A percentile compares a stretch with the other conserved stretches of the same genome.
Evolutionary conservation across 2,888 invertebrate genomes (phyloP).

Genomic region (Dicycla oo): DNA sequence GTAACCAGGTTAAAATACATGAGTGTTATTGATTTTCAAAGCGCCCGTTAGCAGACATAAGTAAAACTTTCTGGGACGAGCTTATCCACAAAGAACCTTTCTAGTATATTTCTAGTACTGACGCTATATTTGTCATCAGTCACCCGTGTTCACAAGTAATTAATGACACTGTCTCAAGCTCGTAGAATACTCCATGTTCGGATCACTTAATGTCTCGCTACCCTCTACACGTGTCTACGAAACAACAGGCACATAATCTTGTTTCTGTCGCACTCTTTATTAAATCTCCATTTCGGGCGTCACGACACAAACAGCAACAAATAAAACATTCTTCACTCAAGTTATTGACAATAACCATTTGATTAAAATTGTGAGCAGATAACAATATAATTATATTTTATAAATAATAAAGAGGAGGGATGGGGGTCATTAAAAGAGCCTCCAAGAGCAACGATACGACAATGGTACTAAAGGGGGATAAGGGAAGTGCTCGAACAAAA

Average conservation of each 20-base stretch:
- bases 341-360: constrained; percentile 33
- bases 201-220: constrained; percentile 6
- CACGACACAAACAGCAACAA: constrained; percentile 43
- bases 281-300: constrained; percentile 1
- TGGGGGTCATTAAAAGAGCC: background rate
- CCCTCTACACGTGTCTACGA: background rate
- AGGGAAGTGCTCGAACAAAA: constrained; percentile 1
- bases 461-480: too few species aligned
- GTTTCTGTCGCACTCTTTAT: constrained; percentile 9
- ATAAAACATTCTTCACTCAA: constrained; percentile 38
- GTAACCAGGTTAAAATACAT: background rate
- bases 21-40: background rate
- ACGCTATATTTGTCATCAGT: constrained; percentile 16
- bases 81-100: background rate
- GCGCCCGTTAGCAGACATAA: background rate
- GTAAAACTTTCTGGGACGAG: background rate
- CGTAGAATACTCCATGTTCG: background rate
- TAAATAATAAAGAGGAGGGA: background rate
- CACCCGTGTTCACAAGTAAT: constrained; percentile 22
- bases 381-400: constrained; percentile 29
- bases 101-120: background rate
- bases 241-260: background rate
- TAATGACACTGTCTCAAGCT: constrained; percentile 22
- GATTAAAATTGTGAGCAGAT: constrained; percentile 27
- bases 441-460: too few species aligned